Percentiles rank a stretch among this genome's conserved stretches.
phyloP scores from a whole-genome alignment of 2,797 vertebrate genomes.

The Myripristis jacobus region DNA sequence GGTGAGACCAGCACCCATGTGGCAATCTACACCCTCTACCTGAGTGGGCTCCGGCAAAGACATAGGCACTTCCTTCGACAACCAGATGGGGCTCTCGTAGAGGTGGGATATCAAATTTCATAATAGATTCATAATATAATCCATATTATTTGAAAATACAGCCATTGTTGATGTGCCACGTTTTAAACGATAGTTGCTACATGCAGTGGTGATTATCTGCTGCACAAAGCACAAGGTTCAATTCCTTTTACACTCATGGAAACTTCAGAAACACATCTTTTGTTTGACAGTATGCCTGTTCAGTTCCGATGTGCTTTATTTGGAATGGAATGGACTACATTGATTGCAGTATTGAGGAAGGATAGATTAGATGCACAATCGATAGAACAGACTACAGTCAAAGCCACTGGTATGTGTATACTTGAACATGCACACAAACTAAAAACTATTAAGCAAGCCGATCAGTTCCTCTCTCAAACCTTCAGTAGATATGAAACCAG shows the following conservation, averaged over 20 bases:
- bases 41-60: constrained; percentile 84
- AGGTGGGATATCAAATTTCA: constrained; percentile 81
- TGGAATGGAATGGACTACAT: no score
- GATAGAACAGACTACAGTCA: neutral
- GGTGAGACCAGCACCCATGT: constrained; percentile 83
- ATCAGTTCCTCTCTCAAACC: no score
- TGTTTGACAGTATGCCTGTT: neutral
- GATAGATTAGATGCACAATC: neutral
- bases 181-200: no score
- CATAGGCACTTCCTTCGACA: constrained; percentile 91
- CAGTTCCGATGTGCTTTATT: no score
- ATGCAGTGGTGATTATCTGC: neutral
- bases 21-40: constrained; percentile 86
- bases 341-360: no score
- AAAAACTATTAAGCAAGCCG: no score
- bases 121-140: neutral
- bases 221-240: neutral
- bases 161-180: no score
- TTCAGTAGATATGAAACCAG: no score
- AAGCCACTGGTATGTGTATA: no score
- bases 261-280: neutral
- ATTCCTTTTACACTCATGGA: no score
- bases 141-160: no score
- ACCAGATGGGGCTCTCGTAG: constrained; percentile 88
- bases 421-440: neutral